Base-by-base conservation (phyloP, 1,140 invertebrate genomes). In the Tetragnatha versicolor region DNA sequence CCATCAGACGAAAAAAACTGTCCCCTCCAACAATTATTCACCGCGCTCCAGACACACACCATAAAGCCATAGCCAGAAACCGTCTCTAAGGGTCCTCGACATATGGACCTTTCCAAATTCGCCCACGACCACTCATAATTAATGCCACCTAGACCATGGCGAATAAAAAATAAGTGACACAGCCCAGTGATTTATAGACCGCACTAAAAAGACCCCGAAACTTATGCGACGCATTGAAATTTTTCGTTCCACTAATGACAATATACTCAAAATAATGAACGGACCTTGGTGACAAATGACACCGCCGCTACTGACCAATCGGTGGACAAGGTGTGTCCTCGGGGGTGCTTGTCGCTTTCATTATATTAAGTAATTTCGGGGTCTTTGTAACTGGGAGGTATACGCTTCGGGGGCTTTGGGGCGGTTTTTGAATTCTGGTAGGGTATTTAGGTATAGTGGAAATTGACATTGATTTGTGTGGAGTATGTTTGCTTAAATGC, bases 321-420 rank as follows among this genome's bases (percentile, higher is more conserved):
- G 14, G 12, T 25, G 33, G 25, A 39, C 53, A 51, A 58, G 68
- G 49, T 53, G 49, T 70, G 47, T 55, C 68, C 68, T 25, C 33
- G 22, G 39, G 35, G 60, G 49, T 72, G 37, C 51, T 35, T 60
- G 69, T 72, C 69, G 69, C 69, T 72, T 72, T 72, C 69, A 72
- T 72, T 72, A 72, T 37, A 58, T 72, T 72, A 72, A 72, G 69
- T 72, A 72, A 72, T 72, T 72, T 72, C 45, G 25, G 69, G 49
- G 69, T 58, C 49, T 72, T 58, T 58, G 33, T 69, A n/a, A n/a
- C n/a, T 22, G 63, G 49, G 63, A 10, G 29, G 42, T n/a, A 31
- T 31, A 58, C 29, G 55, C 55, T 33, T 20, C 31, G 35, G 35
- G 7, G 55, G 55, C 29, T n/a, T n/a, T n/a, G n/a, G n/a, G n/a